These are phyloP conservation scores for Montipora foliosa DNA, from an alignment of 64 coral and sea anemone genomes.

Conservation along the genomic window DNA sequence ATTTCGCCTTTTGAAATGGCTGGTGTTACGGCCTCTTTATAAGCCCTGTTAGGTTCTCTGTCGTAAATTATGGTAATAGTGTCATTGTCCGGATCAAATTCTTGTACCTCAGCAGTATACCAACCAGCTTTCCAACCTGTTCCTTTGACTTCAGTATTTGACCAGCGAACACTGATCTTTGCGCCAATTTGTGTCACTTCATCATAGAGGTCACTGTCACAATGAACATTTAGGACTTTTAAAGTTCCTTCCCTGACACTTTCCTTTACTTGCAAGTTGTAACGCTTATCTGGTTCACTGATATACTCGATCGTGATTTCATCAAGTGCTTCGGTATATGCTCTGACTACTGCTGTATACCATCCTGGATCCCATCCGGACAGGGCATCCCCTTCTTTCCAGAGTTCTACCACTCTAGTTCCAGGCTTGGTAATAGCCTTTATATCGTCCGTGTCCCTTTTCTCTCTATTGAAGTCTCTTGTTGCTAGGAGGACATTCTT, in stretches of 20 bases:
- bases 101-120: constrained; percentile 2
- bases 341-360: neutral
- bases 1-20: too few relatives aligned
- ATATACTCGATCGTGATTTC: neutral
- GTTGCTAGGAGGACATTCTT: neutral
- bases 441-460: neutral
- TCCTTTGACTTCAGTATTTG: neutral
- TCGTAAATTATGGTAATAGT: neutral
- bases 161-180: neutral
- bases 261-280: neutral
- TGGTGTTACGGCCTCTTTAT: neutral
- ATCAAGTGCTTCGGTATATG: neutral
- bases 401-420: neutral
- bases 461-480: neutral
- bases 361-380: neutral
- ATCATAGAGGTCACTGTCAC: neutral
- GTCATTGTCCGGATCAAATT: neutral
- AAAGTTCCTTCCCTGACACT: neutral
- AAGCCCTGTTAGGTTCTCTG: neutral
- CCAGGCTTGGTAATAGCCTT: neutral
- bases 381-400: neutral
- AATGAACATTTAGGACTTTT: neutral
- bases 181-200: constrained; percentile 2
- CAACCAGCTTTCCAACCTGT: neutral
- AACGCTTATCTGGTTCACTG: neutral